Base-by-base conservation (phyloP, 2,888 invertebrate genomes). In the Pharmacophagus antenor region DNA sequence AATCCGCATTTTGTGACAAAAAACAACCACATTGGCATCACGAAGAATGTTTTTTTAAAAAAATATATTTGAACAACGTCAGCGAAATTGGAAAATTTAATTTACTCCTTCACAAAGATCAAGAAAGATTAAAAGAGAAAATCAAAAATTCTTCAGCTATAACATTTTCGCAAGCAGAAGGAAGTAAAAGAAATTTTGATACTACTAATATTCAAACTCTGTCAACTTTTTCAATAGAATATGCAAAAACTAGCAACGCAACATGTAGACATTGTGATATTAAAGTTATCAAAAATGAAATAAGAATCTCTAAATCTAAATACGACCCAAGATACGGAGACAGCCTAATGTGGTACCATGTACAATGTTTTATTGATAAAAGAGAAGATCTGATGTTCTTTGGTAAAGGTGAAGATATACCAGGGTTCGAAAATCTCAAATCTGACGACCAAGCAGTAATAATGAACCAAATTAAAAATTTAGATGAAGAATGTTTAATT, bases 281-380 rank as follows among this genome's bases (percentile, higher is more conserved):
- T 21, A 61, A 61, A 27, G 56, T 61, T 27, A 21, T 44, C 23
- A 61, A 56, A 47, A 47, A 48, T 20, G 56, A 51, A 48, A 61
- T 61, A 21, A 52, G 44, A 48, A 48, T 61, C 20, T 61, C 60
- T 7, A 61, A 61, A 42, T 61, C 56, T 47, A 25, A 51, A 15
- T 61, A 61, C n/a, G 60, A 61, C 15, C 56, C 60, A 23, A 61
- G 56, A 41, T 61, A 42, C 22, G 56, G 56, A 17, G 60, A 61
- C 41, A 46, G 51, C 8, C 60, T 47, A 12, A 56, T 47, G 51
- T 61, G 56, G 51, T 61, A 61, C 23, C 56, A 61, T 41, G 37
- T 56, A 8, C 22, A 56, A 18, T 61, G 60, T 61, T 61, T 61
- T 27, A 23, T 41, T 15, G 44, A 56, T 3, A 47, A 47, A 56